These are phyloP conservation scores for Trinorchestia longiramus DNA, from an alignment of 1,140 invertebrate species.

Conservation along the genomic window DNA sequence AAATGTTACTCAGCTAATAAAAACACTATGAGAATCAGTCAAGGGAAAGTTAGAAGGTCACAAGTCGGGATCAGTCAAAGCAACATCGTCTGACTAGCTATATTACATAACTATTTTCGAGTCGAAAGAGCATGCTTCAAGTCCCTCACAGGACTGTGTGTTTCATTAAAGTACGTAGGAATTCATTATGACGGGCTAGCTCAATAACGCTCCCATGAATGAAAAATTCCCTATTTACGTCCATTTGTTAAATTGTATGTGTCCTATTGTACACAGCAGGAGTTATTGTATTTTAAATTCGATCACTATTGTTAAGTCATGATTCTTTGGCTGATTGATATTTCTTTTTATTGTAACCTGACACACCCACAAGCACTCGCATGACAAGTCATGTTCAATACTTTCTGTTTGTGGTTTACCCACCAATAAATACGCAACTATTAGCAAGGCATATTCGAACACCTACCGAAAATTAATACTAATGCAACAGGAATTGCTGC, in stretches of 20 bases:
- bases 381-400: neutral
- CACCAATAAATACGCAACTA: neutral
- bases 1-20: neutral
- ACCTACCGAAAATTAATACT: neutral
- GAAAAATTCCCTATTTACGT: neutral
- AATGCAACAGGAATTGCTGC: neutral
- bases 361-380: neutral
- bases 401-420: neutral
- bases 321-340: neutral
- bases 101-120: neutral
- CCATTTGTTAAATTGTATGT: neutral
- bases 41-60: conserved; percentile 1
- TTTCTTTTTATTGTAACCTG: neutral
- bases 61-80: conserved; percentile 11
- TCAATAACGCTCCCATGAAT: neutral
- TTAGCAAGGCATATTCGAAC: neutral
- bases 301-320: neutral
- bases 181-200: neutral
- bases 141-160: neutral
- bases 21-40: conserved; percentile 8
- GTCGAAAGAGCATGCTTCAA: neutral
- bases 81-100: conserved; percentile 11
- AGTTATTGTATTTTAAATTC: neutral
- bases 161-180: neutral
- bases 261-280: neutral